Percentiles rank a stretch among this genome's conserved stretches.
These are phyloP conservation scores for Leistus spinibarbis DNA, from an alignment of 2,888 invertebrate genomes.

Conservation along the genomic window DNA sequence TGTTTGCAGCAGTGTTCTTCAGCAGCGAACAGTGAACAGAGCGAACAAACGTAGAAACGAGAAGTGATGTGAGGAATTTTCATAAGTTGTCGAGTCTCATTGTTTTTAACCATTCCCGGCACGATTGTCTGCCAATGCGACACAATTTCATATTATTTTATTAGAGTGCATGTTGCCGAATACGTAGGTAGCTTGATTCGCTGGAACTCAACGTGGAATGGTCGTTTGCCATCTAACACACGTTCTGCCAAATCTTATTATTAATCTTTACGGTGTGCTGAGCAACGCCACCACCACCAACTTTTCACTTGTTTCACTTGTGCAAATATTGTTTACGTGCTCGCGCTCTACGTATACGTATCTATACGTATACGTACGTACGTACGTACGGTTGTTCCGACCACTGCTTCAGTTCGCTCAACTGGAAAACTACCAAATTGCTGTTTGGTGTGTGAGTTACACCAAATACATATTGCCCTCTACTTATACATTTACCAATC, in stretches of 20 bases:
- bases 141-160: slow-evolving; percentile 54
- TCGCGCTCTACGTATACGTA: background rate
- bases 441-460: too few relatives aligned
- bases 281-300: background rate
- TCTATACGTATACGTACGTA: background rate
- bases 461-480: too few relatives aligned
- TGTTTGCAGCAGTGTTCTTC: background rate
- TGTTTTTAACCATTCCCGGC: slow-evolving; percentile 44
- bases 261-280: slow-evolving; percentile 54
- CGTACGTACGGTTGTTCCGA: background rate
- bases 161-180: slow-evolving; percentile 48
- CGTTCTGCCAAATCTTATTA: slow-evolving; percentile 55
- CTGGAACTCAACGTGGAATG: background rate
- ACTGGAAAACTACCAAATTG: too few relatives aligned
- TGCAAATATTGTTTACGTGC: slow-evolving; percentile 30
- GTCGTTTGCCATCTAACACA: slow-evolving; percentile 53
- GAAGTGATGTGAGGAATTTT: slow-evolving; percentile 41
- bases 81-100: slow-evolving; percentile 40
- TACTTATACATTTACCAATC: too few relatives aligned
- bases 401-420: background rate
- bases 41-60: background rate
- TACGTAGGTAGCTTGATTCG: slow-evolving; percentile 48
- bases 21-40: background rate
- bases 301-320: background rate
- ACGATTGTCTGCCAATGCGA: slow-evolving; percentile 47